Base-by-base conservation (phyloP, 2,888 invertebrate species). In the Mimumesa dahlbomi region DNA sequence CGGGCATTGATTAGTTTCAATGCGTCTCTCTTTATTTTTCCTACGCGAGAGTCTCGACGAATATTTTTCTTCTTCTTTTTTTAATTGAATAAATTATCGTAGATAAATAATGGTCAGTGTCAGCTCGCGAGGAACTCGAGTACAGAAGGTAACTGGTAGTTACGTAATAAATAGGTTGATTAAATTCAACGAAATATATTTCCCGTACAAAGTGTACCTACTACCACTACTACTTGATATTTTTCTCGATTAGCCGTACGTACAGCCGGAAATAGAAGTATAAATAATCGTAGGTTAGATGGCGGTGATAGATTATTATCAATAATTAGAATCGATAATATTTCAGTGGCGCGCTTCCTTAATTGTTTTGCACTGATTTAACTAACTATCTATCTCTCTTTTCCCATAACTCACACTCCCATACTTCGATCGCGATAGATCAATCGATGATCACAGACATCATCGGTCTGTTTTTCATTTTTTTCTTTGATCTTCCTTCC, bases 81-180 rank as follows among this genome's bases (percentile, higher is more conserved):
- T 34, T 34, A 7, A 34, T 4, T 9, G n/a, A n/a, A n/a, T n/a
- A 34, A 11, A n/a, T n/a, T 34, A 9, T 34, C 1, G 34, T 11
- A n/a, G n/a, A n/a, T 2, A 34, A 34, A 34, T 34, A n/a, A 34
- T n/a, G 34, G 3, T 9, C 11, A n/a, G 9, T 34, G 38, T 53
- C 6, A 50, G 45, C 45, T 50, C 38, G 40, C 62, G 48, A 66
- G 34, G 53, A 48, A 66, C 52, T 25, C 29, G 38, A 62, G 40
- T 34, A 19, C 3, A 34, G 21, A 25, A 25, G 11, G 40, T 25
- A 53, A 14, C 14, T 6, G 38, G 31, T n/a, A 16, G 29, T 11
- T 21, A 52, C 13, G 21, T 34, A 52, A 13, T 21, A 21, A 22
- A 61, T 40, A 3, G 6, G 7, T 31, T 7, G 9, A 14, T 11